Base-by-base conservation (phyloP, 2,797 vertebrate genomes). In the Anableps anableps region DNA sequence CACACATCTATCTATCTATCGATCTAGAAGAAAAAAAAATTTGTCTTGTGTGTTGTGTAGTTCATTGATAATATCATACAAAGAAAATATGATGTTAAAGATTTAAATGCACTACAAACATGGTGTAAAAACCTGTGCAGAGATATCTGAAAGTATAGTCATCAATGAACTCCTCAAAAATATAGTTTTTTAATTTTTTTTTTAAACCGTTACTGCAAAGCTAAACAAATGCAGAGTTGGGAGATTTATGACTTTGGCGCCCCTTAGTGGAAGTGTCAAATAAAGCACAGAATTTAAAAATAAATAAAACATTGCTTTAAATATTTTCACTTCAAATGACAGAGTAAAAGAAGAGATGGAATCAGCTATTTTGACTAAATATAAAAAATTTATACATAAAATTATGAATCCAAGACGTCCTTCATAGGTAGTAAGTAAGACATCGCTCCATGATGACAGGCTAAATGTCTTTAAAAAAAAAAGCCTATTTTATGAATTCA, bases 191-290 rank as follows among this genome's bases (percentile, higher is more conserved):
- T n/a, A n/a, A n/a, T n/a, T n/a, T n/a, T n/a, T n/a, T n/a, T n/a
- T n/a, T n/a, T n/a, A n/a, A n/a, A n/a, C n/a, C n/a, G n/a, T n/a
- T n/a, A n/a, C 68, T 34, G 8, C 72, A 1, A 70, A 17, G 41
- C 77, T 79, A 5, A 72, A 14, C 31, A 74, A 53, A 53, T 53
- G 21, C 21, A 29, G 47, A 50, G 41, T 31, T 38, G 26, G 8
- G 58, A 62, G 58, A 38, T 9, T 0, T 0, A 26, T 9, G 36
- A 11, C 4, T 83, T 74, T 89, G 60, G 58, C 29, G 38, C 70
- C 81, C 45, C 10, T 82, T 82, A 7, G 89, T 90, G 90, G 78
- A 66, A 1, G 0, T 29, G 16, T 62, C 0, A 17, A 36, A 73
- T 26, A 80, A 74, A 8, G 48, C 64, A 79, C 10, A 23, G 2